phyloP scores from a whole-genome alignment of 2,888 invertebrate species.

The Chorisops tibialis region DNA sequence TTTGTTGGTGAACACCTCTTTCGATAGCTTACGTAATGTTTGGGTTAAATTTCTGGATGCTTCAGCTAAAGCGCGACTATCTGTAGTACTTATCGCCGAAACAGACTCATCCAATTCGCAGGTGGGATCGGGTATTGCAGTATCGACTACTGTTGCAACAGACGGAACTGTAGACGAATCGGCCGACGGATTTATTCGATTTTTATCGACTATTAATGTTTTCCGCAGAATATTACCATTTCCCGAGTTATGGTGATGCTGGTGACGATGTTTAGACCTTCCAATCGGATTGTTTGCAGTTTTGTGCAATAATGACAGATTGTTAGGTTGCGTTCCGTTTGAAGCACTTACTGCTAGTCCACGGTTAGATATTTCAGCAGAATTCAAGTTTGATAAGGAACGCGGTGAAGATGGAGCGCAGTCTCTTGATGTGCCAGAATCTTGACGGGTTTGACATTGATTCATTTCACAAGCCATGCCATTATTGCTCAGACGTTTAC shows the following conservation, averaged over 20 bases:
- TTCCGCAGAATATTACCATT: slow-evolving; percentile 24
- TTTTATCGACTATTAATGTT: background rate
- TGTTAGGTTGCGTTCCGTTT: slow-evolving; percentile 25
- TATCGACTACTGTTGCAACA: slow-evolving; percentile 13
- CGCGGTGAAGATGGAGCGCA: too few relatives aligned
- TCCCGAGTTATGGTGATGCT: slow-evolving; percentile 42
- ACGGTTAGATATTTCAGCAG: slow-evolving; percentile 7
- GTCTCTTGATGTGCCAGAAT: background rate
- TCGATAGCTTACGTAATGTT: slow-evolving; percentile 83
- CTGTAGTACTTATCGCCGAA: slow-evolving; percentile 53
- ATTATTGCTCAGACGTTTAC: slow-evolving; percentile 45
- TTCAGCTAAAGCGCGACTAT: slow-evolving; percentile 77
- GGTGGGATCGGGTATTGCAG: slow-evolving; percentile 15
- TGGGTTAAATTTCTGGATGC: slow-evolving; percentile 89
- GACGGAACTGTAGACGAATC: slow-evolving; percentile 17
- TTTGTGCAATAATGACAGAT: slow-evolving; percentile 42
- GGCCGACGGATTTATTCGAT: background rate
- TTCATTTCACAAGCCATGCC: slow-evolving; percentile 35
- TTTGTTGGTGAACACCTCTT: slow-evolving; percentile 78
- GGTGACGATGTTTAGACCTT: slow-evolving; percentile 46
- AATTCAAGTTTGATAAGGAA: background rate
- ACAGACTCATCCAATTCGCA: slow-evolving; percentile 37
- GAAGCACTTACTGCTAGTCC: slow-evolving; percentile 29
- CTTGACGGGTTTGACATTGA: slow-evolving; percentile 36
- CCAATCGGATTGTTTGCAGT: slow-evolving; percentile 49